Percentiles rank a stretch among this genome's conserved stretches.
These are phyloP conservation scores for Ganaspis sp. DNA, from an alignment of 1,140 invertebrate species.

Conservation along the genomic window DNA sequence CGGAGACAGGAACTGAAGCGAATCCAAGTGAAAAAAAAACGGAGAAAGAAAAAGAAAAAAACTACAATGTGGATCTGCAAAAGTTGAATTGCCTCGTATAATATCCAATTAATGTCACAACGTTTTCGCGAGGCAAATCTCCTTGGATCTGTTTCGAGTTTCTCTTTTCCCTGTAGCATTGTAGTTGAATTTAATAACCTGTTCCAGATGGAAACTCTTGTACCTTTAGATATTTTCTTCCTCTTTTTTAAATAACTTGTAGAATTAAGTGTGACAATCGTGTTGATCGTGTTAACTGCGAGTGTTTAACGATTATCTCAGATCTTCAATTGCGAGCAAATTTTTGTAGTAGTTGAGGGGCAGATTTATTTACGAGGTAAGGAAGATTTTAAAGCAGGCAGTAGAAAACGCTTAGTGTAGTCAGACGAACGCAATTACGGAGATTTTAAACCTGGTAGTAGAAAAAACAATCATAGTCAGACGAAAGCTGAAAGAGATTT, in stretches of 20 bases:
- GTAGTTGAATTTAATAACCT: neutral
- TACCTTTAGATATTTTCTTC: neutral
- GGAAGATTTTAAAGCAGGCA: no score
- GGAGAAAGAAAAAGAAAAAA: constrained; percentile 2
- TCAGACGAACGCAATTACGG: no score
- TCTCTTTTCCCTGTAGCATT: neutral
- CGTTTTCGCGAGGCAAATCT: neutral
- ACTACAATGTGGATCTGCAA: constrained; percentile 1
- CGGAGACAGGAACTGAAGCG: constrained; percentile 12
- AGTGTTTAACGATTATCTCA: no score
- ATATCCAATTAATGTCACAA: constrained; percentile 30
- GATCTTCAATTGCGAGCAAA: no score
- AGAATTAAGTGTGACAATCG: no score
- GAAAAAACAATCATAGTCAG: no score
- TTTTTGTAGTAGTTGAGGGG: no score
- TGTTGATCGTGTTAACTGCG: no score
- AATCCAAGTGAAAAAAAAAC: neutral
- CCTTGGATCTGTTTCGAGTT: constrained; percentile 15
- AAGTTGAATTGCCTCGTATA: constrained; percentile 27
- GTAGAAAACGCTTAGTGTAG: no score
- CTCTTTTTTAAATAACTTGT: neutral
- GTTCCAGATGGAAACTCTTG: neutral
- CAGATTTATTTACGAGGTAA: no score
- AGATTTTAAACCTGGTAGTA: no score
- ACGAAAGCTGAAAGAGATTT: no score